Evolutionary conservation across 2,888 invertebrate species (phyloP), one percentile per base, ranked within the genome.

Genomic region (Aphidoletes aphidimyza): DNA sequence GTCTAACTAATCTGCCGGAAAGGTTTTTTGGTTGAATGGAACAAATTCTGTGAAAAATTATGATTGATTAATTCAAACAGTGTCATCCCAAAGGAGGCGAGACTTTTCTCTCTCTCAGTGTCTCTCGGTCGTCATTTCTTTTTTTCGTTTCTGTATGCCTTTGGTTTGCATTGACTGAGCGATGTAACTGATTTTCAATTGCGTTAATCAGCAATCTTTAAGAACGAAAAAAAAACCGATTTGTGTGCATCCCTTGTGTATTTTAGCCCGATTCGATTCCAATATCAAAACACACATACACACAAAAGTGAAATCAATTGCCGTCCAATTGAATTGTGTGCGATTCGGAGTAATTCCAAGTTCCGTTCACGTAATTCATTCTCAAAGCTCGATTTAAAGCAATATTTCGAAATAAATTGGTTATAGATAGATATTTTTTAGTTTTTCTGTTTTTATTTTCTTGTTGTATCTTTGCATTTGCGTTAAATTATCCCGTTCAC

Each of bases 31-130:
- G 17, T 3, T 69, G 34, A 69, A 69, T 69, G 69, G 17, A 69
- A 69, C 34, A 30, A 69, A 69, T 69, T 69, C 69, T 69, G 30
- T 69, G 69, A 69, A 69, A 69, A 69, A 69, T 69, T 69, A 34
- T 69, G 69, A 69, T 69, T 69, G 69, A 69, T 69, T 69, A 69
- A 14, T 26, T 69, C 14, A 5, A 11, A 26, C 5, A 26, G 22
- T 54, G 54, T 54, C 54, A 17, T 54, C 54, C 54, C 54, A 54
- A 17, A 5, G n/a, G 69, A 69, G 30, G 30, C 5, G 9, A 47
- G 17, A 11, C 6, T 54, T n/a, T 14, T 54, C 22, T 54, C n/a
- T n/a, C n/a, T n/a, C n/a, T n/a, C n/a, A n/a, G n/a, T n/a, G n/a
- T n/a, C n/a, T n/a, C n/a, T n/a, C n/a, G n/a, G n/a, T n/a, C n/a